Conservation (phyloP, 1,140 invertebrate species). For the Ctenoplectra terminalis region DNA sequence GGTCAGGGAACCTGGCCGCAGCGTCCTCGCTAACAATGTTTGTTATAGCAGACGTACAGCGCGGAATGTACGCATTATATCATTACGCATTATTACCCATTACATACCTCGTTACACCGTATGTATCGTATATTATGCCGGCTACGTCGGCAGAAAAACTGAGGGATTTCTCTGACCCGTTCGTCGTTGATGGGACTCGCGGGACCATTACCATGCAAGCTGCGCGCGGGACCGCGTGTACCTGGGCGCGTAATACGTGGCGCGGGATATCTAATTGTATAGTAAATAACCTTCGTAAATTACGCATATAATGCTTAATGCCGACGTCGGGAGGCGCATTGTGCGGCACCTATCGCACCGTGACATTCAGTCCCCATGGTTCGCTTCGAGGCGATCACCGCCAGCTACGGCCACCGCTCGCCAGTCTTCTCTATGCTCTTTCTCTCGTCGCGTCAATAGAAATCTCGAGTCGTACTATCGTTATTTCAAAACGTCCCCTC, state of each 20-base stretch:
- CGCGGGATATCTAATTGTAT: conserved; percentile 66
- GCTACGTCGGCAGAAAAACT: conserved; percentile 60
- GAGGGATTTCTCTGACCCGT: conserved; percentile 30
- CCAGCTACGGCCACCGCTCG: neutral
- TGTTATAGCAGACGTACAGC: conserved; percentile 67
- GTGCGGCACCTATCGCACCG: conserved; percentile 62
- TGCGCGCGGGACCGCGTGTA: conserved; percentile 15
- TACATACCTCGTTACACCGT: conserved; percentile 77
- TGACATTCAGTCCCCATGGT: conserved; percentile 62
- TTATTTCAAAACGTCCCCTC: conserved; percentile 14
- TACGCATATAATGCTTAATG: conserved; percentile 66
- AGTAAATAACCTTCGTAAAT: conserved; percentile 69
- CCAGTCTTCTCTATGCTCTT: neutral
- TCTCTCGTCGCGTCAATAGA: neutral
- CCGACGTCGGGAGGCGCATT: conserved; percentile 65
- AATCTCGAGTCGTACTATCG: neutral
- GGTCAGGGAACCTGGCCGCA: conserved; percentile 10
- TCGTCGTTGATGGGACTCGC: conserved; percentile 56
- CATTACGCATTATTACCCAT: conserved; percentile 78
- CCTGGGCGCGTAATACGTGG: conserved; percentile 44
- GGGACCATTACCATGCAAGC: conserved; percentile 63
- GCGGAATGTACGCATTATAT: conserved; percentile 75
- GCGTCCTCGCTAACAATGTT: conserved; percentile 64
- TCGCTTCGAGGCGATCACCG: conserved; percentile 64
- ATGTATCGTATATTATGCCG: conserved; percentile 73